Percentiles rank a stretch among this genome's conserved stretches.
Conservation (phyloP, 2,797 vertebrate genomes). For the Fratercula arctica region DNA sequence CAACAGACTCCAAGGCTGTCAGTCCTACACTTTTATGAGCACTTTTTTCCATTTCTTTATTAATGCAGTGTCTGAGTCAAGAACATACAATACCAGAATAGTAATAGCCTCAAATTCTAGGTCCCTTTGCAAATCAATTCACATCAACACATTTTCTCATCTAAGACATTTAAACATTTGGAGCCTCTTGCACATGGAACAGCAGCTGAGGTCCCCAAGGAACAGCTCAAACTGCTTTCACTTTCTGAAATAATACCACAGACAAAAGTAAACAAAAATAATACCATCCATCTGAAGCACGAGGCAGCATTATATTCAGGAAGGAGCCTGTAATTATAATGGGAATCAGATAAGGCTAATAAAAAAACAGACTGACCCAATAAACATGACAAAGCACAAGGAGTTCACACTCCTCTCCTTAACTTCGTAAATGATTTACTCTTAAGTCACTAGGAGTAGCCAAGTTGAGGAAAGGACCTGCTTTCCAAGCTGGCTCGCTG, state of each 20-base stretch:
- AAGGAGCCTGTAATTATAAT: neutral
- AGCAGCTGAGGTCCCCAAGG: neutral
- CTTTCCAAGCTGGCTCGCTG: neutral
- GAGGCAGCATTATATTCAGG: neutral
- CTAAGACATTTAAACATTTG: neutral
- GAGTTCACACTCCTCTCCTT: neutral
- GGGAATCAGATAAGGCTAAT: neutral
- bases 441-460: neutral
- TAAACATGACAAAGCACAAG: neutral
- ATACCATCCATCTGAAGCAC: neutral
- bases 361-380: neutral
- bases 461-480: neutral
- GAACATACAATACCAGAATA: neutral
- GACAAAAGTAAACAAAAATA: constrained; percentile 8
- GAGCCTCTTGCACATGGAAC: neutral
- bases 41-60: neutral
- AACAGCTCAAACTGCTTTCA: neutral
- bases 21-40: neutral
- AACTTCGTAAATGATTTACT: neutral
- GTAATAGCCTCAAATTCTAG: neutral
- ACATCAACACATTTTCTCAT: neutral
- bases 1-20: neutral
- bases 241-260: neutral
- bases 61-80: neutral
- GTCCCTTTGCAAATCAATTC: neutral